Evolutionary conservation across 1,140 invertebrate species (phyloP).

Genomic region (Orius insidiosus): DNA sequence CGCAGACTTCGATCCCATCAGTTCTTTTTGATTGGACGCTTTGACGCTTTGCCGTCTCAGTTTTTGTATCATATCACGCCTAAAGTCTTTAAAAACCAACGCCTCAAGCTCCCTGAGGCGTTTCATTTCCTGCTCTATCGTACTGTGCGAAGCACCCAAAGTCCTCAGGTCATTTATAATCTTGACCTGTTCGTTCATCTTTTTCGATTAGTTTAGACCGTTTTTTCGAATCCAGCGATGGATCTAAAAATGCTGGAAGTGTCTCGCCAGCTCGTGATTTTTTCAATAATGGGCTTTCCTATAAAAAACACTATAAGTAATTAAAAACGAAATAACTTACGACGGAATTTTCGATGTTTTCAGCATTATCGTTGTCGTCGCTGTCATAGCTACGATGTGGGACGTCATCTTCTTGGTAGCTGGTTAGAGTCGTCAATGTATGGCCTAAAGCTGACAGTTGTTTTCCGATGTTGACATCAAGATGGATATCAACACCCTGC

Average conservation of each 20-base stretch:
- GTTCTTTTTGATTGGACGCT: slow-evolving; percentile 35
- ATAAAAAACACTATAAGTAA: slow-evolving; percentile 20
- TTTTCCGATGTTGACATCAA: slow-evolving; percentile 92
- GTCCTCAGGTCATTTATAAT: slow-evolving; percentile 82
- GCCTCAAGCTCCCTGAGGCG: slow-evolving; percentile 80
- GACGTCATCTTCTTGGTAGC: slow-evolving; percentile 59
- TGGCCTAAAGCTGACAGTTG: slow-evolving; percentile 82
- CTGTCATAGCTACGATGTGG: slow-evolving; percentile 53
- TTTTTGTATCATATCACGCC: slow-evolving; percentile 75
- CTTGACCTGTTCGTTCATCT: slow-evolving; percentile 91
- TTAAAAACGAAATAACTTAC: slow-evolving; percentile 15
- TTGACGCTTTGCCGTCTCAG: slow-evolving; percentile 61
- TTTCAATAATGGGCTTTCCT: slow-evolving; percentile 49
- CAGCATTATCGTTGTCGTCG: slow-evolving; percentile 43
- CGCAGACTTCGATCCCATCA: slow-evolving; percentile 44
- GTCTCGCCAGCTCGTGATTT: slow-evolving; percentile 41
- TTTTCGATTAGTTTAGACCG: slow-evolving; percentile 87
- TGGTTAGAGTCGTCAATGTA: slow-evolving; percentile 84
- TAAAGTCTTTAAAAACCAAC: slow-evolving; percentile 75
- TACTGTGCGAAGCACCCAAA: slow-evolving; percentile 74
- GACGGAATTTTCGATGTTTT: slow-evolving; percentile 17
- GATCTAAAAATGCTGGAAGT: slow-evolving; percentile 72
- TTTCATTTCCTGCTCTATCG: slow-evolving; percentile 79
- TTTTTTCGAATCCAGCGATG: slow-evolving; percentile 68
- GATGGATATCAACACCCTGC: slow-evolving; percentile 94